Percentiles rank a stretch among this genome's conserved stretches.
Conservation (phyloP, 2,113 vertebrate species). For the Meriones unguiculatus region DNA sequence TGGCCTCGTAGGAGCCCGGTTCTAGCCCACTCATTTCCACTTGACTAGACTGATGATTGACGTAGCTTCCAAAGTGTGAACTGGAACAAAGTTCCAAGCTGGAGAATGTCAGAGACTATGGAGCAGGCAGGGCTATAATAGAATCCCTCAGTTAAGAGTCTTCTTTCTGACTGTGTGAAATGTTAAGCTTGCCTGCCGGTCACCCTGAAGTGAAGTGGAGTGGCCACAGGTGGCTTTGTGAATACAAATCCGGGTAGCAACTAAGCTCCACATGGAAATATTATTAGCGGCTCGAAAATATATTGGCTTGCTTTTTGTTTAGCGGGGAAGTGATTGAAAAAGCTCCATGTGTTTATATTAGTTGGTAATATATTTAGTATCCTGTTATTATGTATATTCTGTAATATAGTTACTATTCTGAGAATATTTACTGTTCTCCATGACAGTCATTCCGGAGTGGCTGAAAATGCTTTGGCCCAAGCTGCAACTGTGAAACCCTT, state of each 20-base stretch:
- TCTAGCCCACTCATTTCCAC: background rate
- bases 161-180: background rate
- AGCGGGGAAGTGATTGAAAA: background rate
- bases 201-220: background rate
- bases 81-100: background rate
- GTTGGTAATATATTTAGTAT: conserved; percentile 7
- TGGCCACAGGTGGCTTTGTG: background rate
- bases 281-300: background rate
- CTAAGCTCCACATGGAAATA: background rate
- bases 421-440: background rate
- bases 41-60: background rate
- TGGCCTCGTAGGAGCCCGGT: background rate
- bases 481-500: background rate
- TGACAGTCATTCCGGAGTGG: background rate
- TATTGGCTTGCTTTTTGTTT: background rate
- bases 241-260: background rate
- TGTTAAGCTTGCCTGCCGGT: background rate
- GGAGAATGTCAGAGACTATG: background rate
- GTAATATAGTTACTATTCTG: no score
- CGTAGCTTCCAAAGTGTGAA: background rate
- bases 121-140: background rate
- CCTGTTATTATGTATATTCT: no score
- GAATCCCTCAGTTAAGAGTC: background rate
- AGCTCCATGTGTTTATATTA: background rate
- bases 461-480: background rate